Base-by-base conservation (phyloP, 2,113 vertebrate genomes). In the Isichthys henryi region DNA sequence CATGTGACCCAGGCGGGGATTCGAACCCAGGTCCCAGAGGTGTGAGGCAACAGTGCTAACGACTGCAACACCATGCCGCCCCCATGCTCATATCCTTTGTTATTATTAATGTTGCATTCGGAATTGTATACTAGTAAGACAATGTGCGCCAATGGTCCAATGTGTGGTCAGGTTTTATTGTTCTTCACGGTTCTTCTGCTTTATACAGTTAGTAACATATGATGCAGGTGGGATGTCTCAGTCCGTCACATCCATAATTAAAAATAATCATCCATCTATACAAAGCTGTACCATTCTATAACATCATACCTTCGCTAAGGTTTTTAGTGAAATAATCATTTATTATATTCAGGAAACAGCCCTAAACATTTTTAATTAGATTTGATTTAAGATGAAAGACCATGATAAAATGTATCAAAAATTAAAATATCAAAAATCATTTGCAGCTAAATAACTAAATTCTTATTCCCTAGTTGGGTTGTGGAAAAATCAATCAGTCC, bases 401-500 rank as follows among this genome's bases (percentile, higher is more conserved):
- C 19, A 46, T 50, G 23, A 27, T 50, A 46, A 86, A 48, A 86
- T 21, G 13, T 46, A 19, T 48, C 1, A n/a, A 45, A 10, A 48
- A 19, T 27, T 17, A 46, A 13, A 85, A 85, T 39, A 77, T 48
- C 6, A 85, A n/a, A 86, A 50, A 49, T 43, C 1, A 43, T 19
- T 80, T 80, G 10, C 48, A 84, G 17, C 17, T 43, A 83, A 43
- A 83, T 27, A 89, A 7, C 48, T 45, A 87, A 23, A 87, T 45
- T 7, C 27, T 48, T 62, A 48, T 83, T 56, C 9, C 13, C 52
- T 39, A 89, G 27, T 19, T 74, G 62, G 66, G 48, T 19, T 52
- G 70, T 52, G 19, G 66, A 35, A 7, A 31, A 13, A 21, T 70
- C 5, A 31, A 53, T 94, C 88, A 92, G 74, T 58, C 89, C 9